Evolutionary conservation across 2,888 invertebrate species (phyloP).

Genomic region (Cenopis cana): DNA sequence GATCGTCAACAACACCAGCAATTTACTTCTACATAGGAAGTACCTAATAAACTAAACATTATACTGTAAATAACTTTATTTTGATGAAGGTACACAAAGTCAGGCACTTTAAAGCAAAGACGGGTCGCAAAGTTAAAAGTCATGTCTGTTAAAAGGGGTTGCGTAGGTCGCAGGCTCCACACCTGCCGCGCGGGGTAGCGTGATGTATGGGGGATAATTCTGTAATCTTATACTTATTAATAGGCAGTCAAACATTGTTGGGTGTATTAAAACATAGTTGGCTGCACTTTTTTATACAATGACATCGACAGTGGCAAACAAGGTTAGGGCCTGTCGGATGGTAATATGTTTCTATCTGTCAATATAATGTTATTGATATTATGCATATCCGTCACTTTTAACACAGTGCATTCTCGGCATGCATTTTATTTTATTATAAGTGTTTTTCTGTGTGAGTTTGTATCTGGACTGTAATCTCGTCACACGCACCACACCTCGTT

Average conservation of each 20-base stretch:
- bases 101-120: constrained; percentile 79
- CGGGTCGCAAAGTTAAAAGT: constrained; percentile 84
- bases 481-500: no score
- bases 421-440: no score
- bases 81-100: constrained; percentile 53
- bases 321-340: no score
- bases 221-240: constrained; percentile 19
- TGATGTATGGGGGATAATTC: constrained; percentile 28
- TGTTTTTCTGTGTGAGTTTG: no score
- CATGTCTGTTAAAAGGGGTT: constrained; percentile 84
- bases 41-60: background rate
- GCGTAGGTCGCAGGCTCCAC: constrained; percentile 55
- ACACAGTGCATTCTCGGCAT: no score
- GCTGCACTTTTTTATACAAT: no score
- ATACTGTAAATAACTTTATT: constrained; percentile 13
- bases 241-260: background rate
- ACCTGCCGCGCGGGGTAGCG: constrained; percentile 56
- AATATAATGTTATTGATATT: no score
- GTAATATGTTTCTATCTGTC: no score
- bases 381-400: no score
- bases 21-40: background rate
- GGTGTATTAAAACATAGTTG: background rate
- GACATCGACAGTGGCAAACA: no score
- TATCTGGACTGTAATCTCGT: no score
- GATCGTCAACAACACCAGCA: no score